A percentile compares a stretch with the other conserved stretches of the same genome.
Conservation (phyloP, 2,113 vertebrate species). For the Setophaga kirtlandii region DNA sequence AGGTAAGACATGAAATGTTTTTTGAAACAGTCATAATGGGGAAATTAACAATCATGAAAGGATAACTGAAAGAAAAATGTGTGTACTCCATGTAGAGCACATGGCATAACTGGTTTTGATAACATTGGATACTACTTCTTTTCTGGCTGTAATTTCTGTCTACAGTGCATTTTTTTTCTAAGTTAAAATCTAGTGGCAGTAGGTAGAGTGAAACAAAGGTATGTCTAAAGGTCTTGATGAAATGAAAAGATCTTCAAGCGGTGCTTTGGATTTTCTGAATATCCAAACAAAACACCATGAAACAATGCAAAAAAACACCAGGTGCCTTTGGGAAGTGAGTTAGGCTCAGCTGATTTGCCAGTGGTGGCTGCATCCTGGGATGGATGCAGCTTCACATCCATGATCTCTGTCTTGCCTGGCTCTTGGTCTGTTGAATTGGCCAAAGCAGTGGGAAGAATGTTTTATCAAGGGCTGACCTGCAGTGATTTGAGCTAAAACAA, state of each 20-base stretch:
- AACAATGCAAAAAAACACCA: background rate
- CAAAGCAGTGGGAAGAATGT: background rate
- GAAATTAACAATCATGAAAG: background rate
- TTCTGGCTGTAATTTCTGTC: background rate
- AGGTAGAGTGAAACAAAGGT: background rate
- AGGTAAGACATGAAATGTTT: background rate
- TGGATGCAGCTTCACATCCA: fast-evolving
- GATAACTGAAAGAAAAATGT: background rate
- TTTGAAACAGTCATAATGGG: background rate
- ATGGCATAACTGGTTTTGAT: background rate
- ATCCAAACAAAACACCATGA: background rate
- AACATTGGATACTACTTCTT: background rate
- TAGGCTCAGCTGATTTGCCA: fast-evolving
- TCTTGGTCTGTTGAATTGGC: background rate
- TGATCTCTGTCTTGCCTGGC: background rate
- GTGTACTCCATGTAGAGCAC: background rate
- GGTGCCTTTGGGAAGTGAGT: background rate
- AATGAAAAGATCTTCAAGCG: background rate
- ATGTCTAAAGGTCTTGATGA: background rate
- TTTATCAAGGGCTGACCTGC: background rate
- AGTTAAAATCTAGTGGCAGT: background rate
- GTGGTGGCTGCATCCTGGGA: background rate
- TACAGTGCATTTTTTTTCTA: background rate
- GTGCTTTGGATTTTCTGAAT: background rate
- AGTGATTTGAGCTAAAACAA: background rate